A percentile compares a stretch with the other conserved stretches of the same genome.
Conservation (phyloP, 2,113 vertebrate genomes). For the Triplophysa rosa region DNA sequence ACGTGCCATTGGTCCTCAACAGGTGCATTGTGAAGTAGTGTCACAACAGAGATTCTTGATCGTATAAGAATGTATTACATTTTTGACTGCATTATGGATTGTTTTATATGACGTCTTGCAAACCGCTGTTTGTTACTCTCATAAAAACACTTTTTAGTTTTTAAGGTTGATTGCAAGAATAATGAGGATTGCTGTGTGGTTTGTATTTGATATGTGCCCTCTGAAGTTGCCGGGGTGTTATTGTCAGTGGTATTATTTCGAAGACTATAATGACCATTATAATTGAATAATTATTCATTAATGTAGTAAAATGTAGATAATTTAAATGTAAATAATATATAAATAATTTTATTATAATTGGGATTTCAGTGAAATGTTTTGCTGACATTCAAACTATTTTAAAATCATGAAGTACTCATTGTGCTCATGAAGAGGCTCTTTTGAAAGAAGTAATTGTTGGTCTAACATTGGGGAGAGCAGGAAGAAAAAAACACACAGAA, state of each 20-base stretch:
- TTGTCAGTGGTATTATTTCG: background rate
- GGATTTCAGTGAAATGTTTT: background rate
- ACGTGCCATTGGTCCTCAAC: background rate
- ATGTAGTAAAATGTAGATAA: too few relatives aligned
- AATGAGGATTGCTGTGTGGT: background rate
- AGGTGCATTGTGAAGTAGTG: background rate
- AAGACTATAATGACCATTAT: too few relatives aligned
- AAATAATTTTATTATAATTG: too few relatives aligned
- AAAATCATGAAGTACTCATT: background rate
- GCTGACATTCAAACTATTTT: background rate
- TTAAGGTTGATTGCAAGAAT: too few relatives aligned
- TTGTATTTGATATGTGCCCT: background rate
- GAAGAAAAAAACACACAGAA: background rate
- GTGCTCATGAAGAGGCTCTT: background rate
- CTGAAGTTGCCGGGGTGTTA: background rate
- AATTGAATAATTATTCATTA: too few relatives aligned
- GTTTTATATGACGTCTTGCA: too few relatives aligned
- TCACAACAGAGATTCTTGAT: background rate
- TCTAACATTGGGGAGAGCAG: background rate
- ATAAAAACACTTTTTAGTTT: background rate
- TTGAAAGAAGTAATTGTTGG: background rate
- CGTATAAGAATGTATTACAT: background rate
- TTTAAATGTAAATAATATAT: too few relatives aligned
- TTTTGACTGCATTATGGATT: background rate
- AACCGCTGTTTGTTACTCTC: background rate